A percentile compares a stretch with the other conserved stretches of the same genome.
phyloP scores from a whole-genome alignment of 2,113 vertebrate genomes.

The Sakesphorus luctuosus region DNA sequence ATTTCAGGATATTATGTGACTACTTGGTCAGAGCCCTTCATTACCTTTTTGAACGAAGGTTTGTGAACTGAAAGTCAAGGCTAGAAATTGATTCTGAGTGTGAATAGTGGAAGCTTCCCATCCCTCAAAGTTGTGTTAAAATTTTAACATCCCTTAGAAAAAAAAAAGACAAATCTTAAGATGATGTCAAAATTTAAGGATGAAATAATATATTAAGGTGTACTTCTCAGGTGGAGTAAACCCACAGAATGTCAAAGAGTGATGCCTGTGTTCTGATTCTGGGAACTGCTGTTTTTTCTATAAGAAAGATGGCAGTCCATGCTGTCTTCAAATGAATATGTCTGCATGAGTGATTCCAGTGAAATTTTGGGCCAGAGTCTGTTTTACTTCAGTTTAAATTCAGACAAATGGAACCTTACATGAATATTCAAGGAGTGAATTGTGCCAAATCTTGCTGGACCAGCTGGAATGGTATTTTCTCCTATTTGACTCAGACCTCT shows the following conservation, averaged over 20 bases:
- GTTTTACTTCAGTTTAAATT: neutral
- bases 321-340: neutral
- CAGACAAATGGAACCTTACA: neutral
- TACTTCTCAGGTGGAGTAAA: neutral
- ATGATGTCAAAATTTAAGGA: neutral
- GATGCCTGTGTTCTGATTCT: neutral
- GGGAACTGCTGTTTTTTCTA: neutral
- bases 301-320: neutral
- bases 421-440: constrained; percentile 28
- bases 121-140: neutral
- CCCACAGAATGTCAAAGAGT: neutral
- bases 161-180: neutral
- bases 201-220: neutral
- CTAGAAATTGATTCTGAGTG: neutral
- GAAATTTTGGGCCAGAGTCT: neutral
- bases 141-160: neutral
- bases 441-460: neutral
- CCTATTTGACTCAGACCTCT: neutral
- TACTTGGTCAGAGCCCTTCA: neutral
- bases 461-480: constrained; percentile 2
- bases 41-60: neutral
- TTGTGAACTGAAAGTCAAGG: neutral
- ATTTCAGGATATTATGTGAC: neutral
- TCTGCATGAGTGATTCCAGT: neutral
- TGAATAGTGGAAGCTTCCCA: neutral